Evolutionary conservation across 2,113 vertebrate genomes (phyloP), one percentile per base, ranked within the genome.

Genomic region (Gymnocephalus cernua): DNA sequence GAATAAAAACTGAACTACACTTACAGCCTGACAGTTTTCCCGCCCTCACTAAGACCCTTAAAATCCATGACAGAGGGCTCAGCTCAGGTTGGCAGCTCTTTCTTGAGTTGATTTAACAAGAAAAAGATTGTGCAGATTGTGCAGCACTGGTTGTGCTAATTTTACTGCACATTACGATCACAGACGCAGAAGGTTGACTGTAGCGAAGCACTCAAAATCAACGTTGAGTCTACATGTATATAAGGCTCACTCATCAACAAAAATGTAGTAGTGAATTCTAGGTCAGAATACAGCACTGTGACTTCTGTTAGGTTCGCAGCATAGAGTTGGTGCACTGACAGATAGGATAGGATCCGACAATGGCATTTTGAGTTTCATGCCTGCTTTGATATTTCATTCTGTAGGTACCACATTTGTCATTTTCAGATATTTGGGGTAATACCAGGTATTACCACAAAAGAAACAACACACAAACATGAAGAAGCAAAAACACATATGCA

Each of bases 111-210:
- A 74, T 75, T 59, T 50, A 73, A 72, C 38, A 68, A 35, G 62
- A 74, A 9, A 70, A 50, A 29, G 62, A 70, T 9, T 51, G 15
- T 50, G 21, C 59, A 44, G 41, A 41, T 23, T 66, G 53, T n/a
- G n/a, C n/a, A n/a, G n/a, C n/a, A n/a, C 41, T 59, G 50, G 41
- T 53, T 27, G 38, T 15, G 14, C 2, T 48, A 21, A 56, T 80
- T 72, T 74, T 27, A 66, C 74, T 54, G 50, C 57, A 64, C n/a
- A 66, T 77, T 77, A 53, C 15, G 19, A 53, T 19, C 13, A 29
- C 19, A 58, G 27, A 75, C 25, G 27, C 63, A 70, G 67, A 41
- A 77, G 83, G 80, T 86, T 67, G 78, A 7, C 63, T 48, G 62
- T 10, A 54, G 71, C 23, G 54, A 83, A 82, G 54, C 4, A 19